A percentile compares a stretch with the other conserved stretches of the same genome.
Conservation (phyloP, 2,113 vertebrate genomes). For the Willisornis vidua region DNA sequence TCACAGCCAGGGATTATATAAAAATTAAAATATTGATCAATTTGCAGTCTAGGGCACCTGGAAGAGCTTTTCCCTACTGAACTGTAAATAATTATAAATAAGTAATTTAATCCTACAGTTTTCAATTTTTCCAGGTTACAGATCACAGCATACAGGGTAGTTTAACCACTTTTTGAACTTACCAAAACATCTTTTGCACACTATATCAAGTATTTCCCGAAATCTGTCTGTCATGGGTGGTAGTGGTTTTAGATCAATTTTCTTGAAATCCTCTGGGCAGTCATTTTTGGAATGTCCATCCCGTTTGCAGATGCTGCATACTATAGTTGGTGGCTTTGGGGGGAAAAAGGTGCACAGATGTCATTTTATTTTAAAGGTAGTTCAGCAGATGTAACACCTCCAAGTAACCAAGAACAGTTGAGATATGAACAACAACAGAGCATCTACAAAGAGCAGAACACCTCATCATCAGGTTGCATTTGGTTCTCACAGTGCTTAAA, state of each 20-base stretch:
- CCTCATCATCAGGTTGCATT: background rate
- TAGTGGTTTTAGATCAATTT: constrained; percentile 93
- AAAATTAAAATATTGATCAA: background rate
- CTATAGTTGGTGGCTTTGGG: constrained; percentile 90
- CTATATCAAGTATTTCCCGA: constrained; percentile 91
- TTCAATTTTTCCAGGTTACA: background rate
- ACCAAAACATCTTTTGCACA: constrained; percentile 94
- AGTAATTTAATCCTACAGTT: background rate
- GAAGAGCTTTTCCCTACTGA: background rate
- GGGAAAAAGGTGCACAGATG: background rate
- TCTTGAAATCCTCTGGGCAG: constrained; percentile 98
- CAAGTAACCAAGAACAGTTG: background rate
- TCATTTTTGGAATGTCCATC: constrained; percentile 97
- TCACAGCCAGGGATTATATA: background rate
- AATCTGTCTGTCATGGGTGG: constrained; percentile 91
- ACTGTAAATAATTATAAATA: background rate
- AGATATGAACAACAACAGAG: background rate
- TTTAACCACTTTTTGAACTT: constrained; percentile 33
- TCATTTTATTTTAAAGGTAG: background rate
- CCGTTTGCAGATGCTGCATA: constrained; percentile 98
- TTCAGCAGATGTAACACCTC: background rate
- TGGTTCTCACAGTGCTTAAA: background rate
- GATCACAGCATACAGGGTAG: background rate
- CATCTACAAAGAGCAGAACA: background rate
- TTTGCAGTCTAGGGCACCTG: background rate